These are phyloP conservation scores for Phycodurus eques DNA, from an alignment of 2,113 vertebrate genomes.

Conservation along the genomic window DNA sequence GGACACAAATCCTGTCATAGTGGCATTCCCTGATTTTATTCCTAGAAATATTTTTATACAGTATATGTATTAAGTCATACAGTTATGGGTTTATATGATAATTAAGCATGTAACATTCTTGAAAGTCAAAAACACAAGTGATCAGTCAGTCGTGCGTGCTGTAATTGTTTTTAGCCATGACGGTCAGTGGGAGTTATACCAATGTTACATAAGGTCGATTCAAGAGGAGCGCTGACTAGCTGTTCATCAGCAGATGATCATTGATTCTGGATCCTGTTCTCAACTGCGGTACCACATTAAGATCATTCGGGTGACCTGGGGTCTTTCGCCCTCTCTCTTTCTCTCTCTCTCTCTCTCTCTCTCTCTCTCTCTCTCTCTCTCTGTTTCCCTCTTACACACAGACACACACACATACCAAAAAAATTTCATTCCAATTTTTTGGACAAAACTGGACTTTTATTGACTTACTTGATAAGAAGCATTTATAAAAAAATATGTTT, in stretches of 20 bases:
- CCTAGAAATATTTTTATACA: too few species aligned
- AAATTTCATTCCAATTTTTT: neutral
- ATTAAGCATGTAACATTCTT: too few species aligned
- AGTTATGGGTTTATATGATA: too few species aligned
- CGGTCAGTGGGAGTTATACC: neutral
- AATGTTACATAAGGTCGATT: conserved; percentile 18
- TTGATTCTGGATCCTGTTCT: conserved; percentile 57
- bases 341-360: too few species aligned
- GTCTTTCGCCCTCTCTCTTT: conserved; percentile 17
- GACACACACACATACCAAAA: neutral
- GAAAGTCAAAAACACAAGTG: neutral
- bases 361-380: too few species aligned
- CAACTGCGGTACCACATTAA: conserved; percentile 37
- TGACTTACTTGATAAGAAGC: conserved; percentile 72
- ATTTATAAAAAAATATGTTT: conserved; percentile 79
- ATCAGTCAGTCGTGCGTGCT: neutral
- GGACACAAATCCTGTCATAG: too few species aligned
- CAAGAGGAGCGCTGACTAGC: conserved; percentile 9
- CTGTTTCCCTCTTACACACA: too few species aligned
- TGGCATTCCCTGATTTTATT: too few species aligned
- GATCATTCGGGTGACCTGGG: conserved; percentile 64
- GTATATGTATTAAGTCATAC: too few species aligned
- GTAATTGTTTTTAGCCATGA: neutral
- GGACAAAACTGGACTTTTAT: conserved; percentile 42
- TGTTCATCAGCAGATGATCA: conserved; percentile 19